phyloP scores from a whole-genome alignment of 1,140 invertebrate genomes.

The Coelopa frigida region DNA sequence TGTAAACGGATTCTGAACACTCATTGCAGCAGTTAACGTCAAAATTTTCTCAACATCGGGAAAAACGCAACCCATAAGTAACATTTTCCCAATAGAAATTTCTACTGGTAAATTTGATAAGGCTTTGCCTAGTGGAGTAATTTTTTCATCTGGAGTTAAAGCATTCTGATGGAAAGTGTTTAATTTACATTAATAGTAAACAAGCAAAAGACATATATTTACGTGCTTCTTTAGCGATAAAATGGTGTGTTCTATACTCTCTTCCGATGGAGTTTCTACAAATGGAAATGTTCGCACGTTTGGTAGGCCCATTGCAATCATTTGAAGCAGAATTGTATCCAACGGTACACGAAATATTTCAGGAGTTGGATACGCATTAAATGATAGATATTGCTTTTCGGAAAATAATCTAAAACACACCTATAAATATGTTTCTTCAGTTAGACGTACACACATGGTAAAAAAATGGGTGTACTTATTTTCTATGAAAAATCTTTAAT shows the following conservation, averaged over 20 bases:
- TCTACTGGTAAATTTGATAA: conserved; percentile 89
- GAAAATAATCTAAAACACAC: conserved; percentile 85
- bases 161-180: conserved; percentile 61
- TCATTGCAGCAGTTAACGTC: conserved; percentile 83
- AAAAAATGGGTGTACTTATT: no score
- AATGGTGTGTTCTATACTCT: conserved; percentile 82
- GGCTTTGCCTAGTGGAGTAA: conserved; percentile 86
- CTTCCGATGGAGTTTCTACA: conserved; percentile 77
- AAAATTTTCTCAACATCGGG: conserved; percentile 87
- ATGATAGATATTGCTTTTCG: conserved; percentile 55
- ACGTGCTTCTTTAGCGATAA: conserved; percentile 82
- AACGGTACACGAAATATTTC: conserved; percentile 89
- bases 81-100: conserved; percentile 91
- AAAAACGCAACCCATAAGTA: conserved; percentile 87
- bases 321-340: conserved; percentile 86
- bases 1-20: conserved; percentile 89
- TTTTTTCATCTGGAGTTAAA: conserved; percentile 69
- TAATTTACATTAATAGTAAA: conserved; percentile 13
- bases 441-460: no score
- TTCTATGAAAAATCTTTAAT: no score
- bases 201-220: conserved; percentile 27
- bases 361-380: conserved; percentile 79
- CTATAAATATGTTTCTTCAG: no score
- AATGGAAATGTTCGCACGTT: conserved; percentile 92
- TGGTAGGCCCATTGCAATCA: conserved; percentile 90